These are phyloP conservation scores for Alouatta palliata DNA, from an alignment of 2,113 vertebrate genomes.

Conservation along the genomic window DNA sequence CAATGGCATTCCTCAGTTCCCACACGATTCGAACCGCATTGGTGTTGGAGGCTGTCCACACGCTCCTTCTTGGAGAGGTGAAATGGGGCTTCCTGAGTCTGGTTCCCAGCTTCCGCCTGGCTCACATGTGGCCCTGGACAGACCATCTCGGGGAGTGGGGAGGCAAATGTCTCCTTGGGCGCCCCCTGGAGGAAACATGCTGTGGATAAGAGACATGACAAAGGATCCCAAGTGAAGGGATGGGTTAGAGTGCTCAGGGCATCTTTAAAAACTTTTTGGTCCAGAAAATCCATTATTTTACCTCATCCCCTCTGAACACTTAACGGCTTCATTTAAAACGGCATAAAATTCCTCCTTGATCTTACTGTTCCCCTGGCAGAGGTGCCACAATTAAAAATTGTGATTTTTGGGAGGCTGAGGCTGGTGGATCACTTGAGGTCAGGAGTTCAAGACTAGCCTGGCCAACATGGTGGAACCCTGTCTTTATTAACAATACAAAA, in stretches of 20 bases:
- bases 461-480: no score
- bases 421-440: no score
- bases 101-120: neutral
- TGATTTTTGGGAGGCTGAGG: neutral
- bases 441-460: no score
- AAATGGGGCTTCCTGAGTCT: neutral
- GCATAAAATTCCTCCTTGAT: neutral
- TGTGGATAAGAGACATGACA: neutral
- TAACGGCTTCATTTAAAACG: neutral
- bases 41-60: rapidly evolving
- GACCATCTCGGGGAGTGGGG: neutral
- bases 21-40: neutral
- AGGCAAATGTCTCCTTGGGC: neutral
- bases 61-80: neutral
- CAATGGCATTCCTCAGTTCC: neutral
- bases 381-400: neutral
- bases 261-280: neutral
- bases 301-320: neutral
- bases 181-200: neutral
- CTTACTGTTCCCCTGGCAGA: neutral
- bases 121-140: neutral
- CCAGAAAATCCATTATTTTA: neutral
- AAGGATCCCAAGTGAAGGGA: neutral
- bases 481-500: no score
- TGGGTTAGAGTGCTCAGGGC: neutral